A percentile compares a stretch with the other conserved stretches of the same genome.
Evolutionary conservation across 1,140 invertebrate species (phyloP).

Genomic region (Saccostrea cuccullata): DNA sequence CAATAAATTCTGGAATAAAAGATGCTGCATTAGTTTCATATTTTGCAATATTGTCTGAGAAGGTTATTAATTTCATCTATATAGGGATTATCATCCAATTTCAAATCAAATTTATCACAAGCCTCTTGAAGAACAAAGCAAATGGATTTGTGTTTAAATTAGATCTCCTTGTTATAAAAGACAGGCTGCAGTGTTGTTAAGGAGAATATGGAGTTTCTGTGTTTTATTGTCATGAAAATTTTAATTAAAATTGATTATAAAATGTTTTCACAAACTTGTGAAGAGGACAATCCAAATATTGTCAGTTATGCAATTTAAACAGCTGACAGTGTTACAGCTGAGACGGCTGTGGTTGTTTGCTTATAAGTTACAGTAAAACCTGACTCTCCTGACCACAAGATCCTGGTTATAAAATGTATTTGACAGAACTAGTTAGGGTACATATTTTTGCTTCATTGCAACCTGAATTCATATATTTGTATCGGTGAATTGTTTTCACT

Average conservation of each 20-base stretch:
- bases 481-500: too few species aligned
- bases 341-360: not conserved
- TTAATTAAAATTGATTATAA: constrained; percentile 35
- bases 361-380: not conserved
- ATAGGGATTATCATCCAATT: not conserved
- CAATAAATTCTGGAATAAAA: not conserved
- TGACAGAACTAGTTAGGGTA: too few species aligned
- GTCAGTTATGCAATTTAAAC: not conserved
- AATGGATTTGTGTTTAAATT: not conserved
- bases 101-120: constrained; percentile 17
- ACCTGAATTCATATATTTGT: too few species aligned
- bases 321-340: not conserved
- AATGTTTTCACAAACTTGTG: not conserved
- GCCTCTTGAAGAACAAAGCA: not conserved
- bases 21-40: not conserved
- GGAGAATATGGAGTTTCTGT: not conserved
- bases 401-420: not conserved
- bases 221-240: not conserved
- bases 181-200: not conserved
- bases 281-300: not conserved
- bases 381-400: not conserved
- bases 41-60: not conserved
- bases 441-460: too few species aligned
- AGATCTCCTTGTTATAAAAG: not conserved
- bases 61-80: not conserved